Evolutionary conservation across 2,113 vertebrate genomes (phyloP).

Genomic region (Vanacampus margaritifer): DNA sequence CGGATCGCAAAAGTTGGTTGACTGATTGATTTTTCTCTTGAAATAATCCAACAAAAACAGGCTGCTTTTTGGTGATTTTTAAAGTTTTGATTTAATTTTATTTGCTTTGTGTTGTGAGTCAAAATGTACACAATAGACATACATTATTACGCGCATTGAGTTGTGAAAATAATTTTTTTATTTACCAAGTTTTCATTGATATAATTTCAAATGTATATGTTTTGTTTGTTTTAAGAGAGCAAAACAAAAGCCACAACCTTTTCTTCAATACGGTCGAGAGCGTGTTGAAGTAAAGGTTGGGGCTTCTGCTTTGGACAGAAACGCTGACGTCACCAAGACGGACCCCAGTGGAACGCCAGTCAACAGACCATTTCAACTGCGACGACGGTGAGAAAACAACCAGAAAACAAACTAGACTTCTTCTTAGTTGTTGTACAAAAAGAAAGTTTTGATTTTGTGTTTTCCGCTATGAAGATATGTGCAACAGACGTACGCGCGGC

Average conservation of each 20-base stretch:
- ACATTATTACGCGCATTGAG: too few relatives aligned
- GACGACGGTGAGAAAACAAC: constrained; percentile 81
- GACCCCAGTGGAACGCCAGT: constrained; percentile 57
- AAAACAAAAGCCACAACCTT: constrained; percentile 69
- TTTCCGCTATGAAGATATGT: constrained; percentile 36
- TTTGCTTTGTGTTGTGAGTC: too few relatives aligned
- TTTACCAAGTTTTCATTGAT: neutral
- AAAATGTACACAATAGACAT: too few relatives aligned
- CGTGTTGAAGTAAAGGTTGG: neutral
- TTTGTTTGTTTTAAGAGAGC: constrained; percentile 27
- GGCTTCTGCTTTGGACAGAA: constrained; percentile 65
- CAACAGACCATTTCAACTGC: constrained; percentile 76
- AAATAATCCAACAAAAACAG: too few relatives aligned
- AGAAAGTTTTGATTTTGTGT: neutral
- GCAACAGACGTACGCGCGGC: constrained; percentile 78
- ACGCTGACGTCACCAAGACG: constrained; percentile 74
- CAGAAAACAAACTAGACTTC: too few relatives aligned
- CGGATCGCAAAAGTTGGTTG: too few relatives aligned
- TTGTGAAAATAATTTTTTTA: neutral
- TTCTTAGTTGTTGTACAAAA: neutral
- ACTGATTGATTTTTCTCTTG: too few relatives aligned
- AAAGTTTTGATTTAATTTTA: too few relatives aligned
- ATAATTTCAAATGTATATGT: neutral
- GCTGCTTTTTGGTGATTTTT: too few relatives aligned
- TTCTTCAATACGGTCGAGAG: constrained; percentile 74